Percentiles rank a stretch among this genome's conserved stretches.
These are phyloP conservation scores for Setophaga coronata DNA, from an alignment of 2,113 vertebrate species.

Conservation along the genomic window DNA sequence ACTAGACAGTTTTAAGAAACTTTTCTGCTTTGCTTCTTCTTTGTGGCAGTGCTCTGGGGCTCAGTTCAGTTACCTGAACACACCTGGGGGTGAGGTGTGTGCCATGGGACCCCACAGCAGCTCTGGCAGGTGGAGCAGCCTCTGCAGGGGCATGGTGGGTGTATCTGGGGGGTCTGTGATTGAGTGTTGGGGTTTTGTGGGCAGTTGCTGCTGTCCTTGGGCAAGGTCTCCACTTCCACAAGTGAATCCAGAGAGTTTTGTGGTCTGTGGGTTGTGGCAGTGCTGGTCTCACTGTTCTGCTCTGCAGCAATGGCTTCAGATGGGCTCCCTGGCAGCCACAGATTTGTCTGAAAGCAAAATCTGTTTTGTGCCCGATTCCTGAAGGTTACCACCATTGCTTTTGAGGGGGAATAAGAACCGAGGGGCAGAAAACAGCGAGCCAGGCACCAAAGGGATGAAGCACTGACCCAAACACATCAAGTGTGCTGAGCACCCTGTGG, in stretches of 20 bases:
- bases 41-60: neutral
- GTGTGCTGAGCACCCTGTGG: neutral
- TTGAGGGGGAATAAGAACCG: neutral
- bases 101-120: accelerated
- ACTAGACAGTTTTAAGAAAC: neutral
- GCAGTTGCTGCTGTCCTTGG: neutral
- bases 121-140: neutral
- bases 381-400: neutral
- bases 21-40: neutral
- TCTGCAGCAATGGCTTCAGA: neutral
- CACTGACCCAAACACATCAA: neutral
- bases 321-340: neutral
- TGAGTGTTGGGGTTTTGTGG: neutral
- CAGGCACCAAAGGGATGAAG: neutral
- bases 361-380: accelerated
- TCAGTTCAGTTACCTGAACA: neutral
- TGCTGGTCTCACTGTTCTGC: accelerated
- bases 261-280: neutral
- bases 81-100: neutral
- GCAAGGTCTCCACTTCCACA: neutral
- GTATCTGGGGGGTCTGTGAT: accelerated
- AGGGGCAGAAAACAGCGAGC: neutral
- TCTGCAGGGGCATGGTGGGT: neutral
- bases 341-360: neutral
- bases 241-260: accelerated